Base-by-base conservation (phyloP, 2,888 invertebrate species). In the Thereva nobilitata region DNA sequence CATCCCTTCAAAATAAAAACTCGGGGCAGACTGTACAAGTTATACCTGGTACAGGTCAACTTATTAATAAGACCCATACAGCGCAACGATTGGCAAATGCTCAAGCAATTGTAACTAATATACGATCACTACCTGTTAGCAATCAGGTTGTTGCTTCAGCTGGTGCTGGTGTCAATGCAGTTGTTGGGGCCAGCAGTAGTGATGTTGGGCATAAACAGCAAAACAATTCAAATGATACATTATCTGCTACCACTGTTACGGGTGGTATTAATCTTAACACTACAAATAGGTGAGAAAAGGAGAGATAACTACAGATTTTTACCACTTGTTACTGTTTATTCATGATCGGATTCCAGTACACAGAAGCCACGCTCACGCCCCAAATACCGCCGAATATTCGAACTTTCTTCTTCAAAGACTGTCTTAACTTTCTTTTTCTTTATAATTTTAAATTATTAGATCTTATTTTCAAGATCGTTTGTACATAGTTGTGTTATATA, bases 211-310 rank as follows among this genome's bases (percentile, higher is more conserved):
- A 70, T 41, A 71, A 69, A 53, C 70, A 64, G 12, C 57, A 66
- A 45, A 68, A 57, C 53, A 66, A 64, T 65, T 53, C 55, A 6
- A 56, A 45, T 44, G 63, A 68, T 41, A 50, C 50, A 12, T 40
- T 64, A 35, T 44, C 64, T 3, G 7, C 61, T 5, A 52, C 67
- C 4, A 49, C 65, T 45, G 61, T 66, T 49, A 55, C 68, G n/a
- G 64, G 68, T 50, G 68, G 68, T 5, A 66, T 74, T 41, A 74
- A 74, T 72, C 68, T 75, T 64, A 74, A 75, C 70, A 78, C 80
- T 67, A 79, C 80, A 75, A 81, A 80, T 73, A 81, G 80, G 80
- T 81, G 80, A 81, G 79, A 80, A 77, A 75, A 76, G 78, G 77
- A 74, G 70, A 80, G 80, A 78, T 80, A 80, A 77, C 80, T 78